A percentile compares a stretch with the other conserved stretches of the same genome.
phyloP scores from a whole-genome alignment of 2,797 vertebrate genomes.

The Pteronotus mesoamericanus region DNA sequence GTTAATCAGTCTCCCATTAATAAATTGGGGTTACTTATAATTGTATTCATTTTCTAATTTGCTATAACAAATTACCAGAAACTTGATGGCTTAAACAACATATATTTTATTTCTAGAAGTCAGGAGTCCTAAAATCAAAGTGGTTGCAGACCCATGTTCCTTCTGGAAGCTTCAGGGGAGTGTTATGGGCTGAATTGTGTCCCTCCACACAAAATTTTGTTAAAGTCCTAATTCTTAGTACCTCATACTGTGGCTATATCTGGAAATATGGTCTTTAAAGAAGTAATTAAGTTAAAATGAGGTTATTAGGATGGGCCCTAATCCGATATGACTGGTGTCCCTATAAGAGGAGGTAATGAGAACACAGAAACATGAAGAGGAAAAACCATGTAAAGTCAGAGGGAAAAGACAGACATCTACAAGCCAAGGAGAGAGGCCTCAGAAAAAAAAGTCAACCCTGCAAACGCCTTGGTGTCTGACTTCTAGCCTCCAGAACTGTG shows the following conservation, averaged over 20 bases:
- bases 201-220: not conserved
- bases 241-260: not conserved
- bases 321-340: not conserved
- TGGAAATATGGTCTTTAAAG: not conserved
- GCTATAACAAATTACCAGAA: not conserved
- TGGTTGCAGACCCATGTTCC: not conserved
- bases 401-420: not conserved
- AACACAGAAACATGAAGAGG: not conserved
- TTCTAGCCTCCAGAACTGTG: not conserved
- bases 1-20: not conserved
- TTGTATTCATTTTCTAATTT: constrained; percentile 20
- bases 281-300: constrained; percentile 39
- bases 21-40: not conserved
- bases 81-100: constrained; percentile 2
- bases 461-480: not conserved
- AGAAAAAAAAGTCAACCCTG: not conserved
- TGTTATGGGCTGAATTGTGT: not conserved
- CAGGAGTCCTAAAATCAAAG: not conserved
- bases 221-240: not conserved
- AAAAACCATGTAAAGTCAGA: not conserved
- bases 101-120: constrained; percentile 2
- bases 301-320: not conserved
- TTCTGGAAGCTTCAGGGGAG: not conserved
- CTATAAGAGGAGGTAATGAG: not conserved
- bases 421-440: not conserved